Evolutionary conservation across 2,113 vertebrate genomes (phyloP).

Genomic region (Anguilla rostrata): DNA sequence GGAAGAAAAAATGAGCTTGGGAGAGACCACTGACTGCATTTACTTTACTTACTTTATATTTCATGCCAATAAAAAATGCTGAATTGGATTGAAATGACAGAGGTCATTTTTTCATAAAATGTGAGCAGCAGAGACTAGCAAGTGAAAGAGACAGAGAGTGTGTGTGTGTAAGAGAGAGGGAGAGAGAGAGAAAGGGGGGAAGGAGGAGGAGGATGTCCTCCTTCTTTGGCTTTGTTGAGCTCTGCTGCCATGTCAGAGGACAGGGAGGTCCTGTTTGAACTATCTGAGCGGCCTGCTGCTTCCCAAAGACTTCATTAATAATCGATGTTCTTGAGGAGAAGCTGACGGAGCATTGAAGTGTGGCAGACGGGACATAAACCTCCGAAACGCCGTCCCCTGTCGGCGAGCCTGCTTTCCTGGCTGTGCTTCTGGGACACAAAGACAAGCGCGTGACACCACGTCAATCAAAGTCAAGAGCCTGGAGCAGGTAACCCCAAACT

Average conservation of each 20-base stretch:
- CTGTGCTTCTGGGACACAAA: background rate
- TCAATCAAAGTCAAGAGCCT: background rate
- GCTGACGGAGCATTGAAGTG: background rate
- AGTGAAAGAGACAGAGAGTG: no score
- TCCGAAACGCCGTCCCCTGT: no score
- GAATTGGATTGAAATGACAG: no score
- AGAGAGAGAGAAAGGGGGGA: background rate
- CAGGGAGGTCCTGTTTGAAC: slow-evolving; percentile 1
- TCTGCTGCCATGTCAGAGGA: background rate
- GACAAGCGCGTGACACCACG: background rate
- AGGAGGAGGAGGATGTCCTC: background rate
- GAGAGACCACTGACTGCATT: background rate
- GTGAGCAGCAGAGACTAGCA: no score
- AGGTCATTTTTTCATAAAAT: no score
- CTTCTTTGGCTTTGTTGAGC: background rate
- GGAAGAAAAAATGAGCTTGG: background rate
- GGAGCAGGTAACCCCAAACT: background rate
- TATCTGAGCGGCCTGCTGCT: background rate
- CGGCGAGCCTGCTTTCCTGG: background rate
- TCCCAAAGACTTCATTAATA: slow-evolving; percentile 16
- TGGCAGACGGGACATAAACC: background rate
- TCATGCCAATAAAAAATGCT: no score
- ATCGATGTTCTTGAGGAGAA: slow-evolving; percentile 12
- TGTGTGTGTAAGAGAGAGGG: background rate
- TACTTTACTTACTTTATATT: no score